A percentile compares a stretch with the other conserved stretches of the same genome.
Evolutionary conservation across 2,888 invertebrate species (phyloP).

Genomic region (Tipula lateralis): DNA sequence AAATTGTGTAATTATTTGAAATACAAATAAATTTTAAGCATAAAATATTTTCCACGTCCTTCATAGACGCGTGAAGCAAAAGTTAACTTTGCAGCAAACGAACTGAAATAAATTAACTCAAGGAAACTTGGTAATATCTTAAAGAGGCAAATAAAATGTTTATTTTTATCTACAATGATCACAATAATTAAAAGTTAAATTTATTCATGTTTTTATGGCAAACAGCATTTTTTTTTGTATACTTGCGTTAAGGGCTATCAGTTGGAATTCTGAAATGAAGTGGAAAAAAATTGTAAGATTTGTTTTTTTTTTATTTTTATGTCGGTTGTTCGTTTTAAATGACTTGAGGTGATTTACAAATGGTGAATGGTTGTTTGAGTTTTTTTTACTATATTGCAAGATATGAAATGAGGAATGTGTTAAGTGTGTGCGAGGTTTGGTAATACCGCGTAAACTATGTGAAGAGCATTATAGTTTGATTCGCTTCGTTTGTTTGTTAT

Average conservation of each 20-base stretch:
- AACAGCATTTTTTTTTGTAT: background rate
- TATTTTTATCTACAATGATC: background rate
- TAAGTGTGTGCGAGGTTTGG: background rate
- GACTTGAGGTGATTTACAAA: conserved; percentile 15
- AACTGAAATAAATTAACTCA: background rate
- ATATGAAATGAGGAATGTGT: background rate
- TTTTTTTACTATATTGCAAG: background rate
- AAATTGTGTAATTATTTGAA: background rate
- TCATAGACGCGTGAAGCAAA: background rate
- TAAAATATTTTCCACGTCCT: background rate
- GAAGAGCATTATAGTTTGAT: too few relatives aligned
- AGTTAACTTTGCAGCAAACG: background rate
- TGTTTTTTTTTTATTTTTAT: background rate
- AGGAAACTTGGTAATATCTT: background rate
- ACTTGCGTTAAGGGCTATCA: background rate
- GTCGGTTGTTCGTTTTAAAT: background rate
- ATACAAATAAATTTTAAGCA: background rate
- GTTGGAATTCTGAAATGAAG: conserved; percentile 8
- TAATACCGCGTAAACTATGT: too few relatives aligned
- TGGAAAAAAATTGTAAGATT: background rate
- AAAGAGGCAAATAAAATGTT: background rate
- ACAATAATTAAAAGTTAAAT: conserved; percentile 11
- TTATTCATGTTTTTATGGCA: conserved; percentile 14
- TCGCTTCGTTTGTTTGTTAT: background rate
- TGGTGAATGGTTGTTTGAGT: background rate